Conservation (phyloP, 2,797 vertebrate species). For the Danio albolineatus region DNA sequence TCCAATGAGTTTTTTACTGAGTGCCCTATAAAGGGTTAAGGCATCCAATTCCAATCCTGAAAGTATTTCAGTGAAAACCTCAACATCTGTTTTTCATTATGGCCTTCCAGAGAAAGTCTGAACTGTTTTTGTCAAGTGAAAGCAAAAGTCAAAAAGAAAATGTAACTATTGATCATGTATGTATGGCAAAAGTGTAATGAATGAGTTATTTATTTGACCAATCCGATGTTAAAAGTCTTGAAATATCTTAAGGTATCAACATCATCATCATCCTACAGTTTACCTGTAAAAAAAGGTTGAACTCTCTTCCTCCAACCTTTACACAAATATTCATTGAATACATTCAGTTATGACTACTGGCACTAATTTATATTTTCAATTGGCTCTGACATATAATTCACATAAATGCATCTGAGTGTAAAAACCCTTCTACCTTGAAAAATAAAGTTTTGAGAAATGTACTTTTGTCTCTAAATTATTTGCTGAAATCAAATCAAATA, state of each 20-base stretch:
- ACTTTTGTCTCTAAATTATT: no score
- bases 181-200: no score
- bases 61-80: slow-evolving; percentile 1
- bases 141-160: no score
- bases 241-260: slow-evolving; percentile 82
- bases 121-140: no score
- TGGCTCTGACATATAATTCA: slow-evolving; percentile 65
- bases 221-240: slow-evolving; percentile 64
- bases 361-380: background rate
- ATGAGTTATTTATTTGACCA: slow-evolving; percentile 66
- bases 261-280: slow-evolving; percentile 87
- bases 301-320: slow-evolving; percentile 81
- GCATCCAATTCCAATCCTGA: no score
- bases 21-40: no score
- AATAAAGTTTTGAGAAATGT: background rate
- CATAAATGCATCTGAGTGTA: slow-evolving; percentile 67
- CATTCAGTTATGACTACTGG: no score
- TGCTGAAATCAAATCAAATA: no score
- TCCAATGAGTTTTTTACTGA: background rate
- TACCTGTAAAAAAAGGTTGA: slow-evolving; percentile 82
- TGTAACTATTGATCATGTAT: no score
- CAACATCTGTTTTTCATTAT: background rate
- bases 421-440: slow-evolving; percentile 86
- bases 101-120: no score
- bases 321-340: slow-evolving; percentile 14